Evolutionary conservation across 2,888 invertebrate genomes (phyloP).

Genomic region (Acrobasis suavella): DNA sequence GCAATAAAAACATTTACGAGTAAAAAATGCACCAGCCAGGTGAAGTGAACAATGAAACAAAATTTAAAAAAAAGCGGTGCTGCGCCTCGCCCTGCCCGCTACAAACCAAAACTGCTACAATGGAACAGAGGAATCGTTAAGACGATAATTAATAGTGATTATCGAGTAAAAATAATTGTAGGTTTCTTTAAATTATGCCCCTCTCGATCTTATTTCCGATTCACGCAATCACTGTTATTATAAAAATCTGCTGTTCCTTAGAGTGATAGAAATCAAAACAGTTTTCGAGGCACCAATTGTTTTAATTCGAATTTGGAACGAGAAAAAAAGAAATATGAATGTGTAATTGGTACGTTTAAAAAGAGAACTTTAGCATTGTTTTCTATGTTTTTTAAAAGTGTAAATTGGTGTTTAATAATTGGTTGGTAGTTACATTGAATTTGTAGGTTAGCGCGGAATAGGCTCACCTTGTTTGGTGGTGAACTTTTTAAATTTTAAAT

Average conservation of each 20-base stretch:
- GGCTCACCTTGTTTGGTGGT: constrained; percentile 21
- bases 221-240: constrained; percentile 65
- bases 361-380: constrained; percentile 62
- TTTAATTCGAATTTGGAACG: constrained; percentile 60
- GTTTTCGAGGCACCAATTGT: constrained; percentile 60
- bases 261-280: constrained; percentile 64
- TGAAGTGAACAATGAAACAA: constrained; percentile 30
- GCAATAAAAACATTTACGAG: constrained; percentile 19
- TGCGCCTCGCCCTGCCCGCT: constrained; percentile 6
- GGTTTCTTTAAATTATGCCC: constrained; percentile 59
- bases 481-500: constrained; percentile 15
- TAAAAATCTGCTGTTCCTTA: constrained; percentile 44
- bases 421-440: constrained; percentile 38
- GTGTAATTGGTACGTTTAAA: constrained; percentile 68
- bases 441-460: constrained; percentile 28
- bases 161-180: constrained; percentile 70
- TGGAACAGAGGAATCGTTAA: constrained; percentile 50
- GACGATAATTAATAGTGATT: constrained; percentile 67
- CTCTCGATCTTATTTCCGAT: constrained; percentile 60
- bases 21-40: constrained; percentile 30
- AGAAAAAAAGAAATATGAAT: constrained; percentile 70
- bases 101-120: constrained; percentile 29
- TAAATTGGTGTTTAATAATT: constrained; percentile 64
- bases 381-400: constrained; percentile 46
- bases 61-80: constrained; percentile 25